Conservation (phyloP, 2,888 invertebrate species). For the Athalia cordata region DNA sequence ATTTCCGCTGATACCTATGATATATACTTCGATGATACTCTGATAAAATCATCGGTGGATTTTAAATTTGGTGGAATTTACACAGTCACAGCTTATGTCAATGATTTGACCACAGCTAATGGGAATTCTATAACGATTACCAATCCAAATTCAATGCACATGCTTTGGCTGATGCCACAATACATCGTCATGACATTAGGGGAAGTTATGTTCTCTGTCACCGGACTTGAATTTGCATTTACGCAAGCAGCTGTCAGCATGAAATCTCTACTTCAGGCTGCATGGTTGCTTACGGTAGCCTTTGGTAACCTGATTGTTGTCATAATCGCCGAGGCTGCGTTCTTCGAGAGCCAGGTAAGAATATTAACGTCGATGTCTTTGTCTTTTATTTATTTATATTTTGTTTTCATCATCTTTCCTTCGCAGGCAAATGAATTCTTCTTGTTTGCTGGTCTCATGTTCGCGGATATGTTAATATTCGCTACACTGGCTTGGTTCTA, state of each 20-base stretch:
- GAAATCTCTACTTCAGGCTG: slow-evolving; percentile 95
- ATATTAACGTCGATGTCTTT: neutral
- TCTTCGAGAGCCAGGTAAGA: slow-evolving; percentile 84
- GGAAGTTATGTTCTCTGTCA: slow-evolving; percentile 97
- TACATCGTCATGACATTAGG: slow-evolving; percentile 93
- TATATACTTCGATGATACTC: slow-evolving; percentile 69
- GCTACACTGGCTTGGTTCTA: slow-evolving; percentile 87
- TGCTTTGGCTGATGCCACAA: slow-evolving; percentile 93
- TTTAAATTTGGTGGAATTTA: slow-evolving; percentile 82
- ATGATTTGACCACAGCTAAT: slow-evolving; percentile 51
- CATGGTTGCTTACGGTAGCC: slow-evolving; percentile 94
- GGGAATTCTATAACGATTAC: slow-evolving; percentile 76
- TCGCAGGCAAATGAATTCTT: slow-evolving; percentile 91
- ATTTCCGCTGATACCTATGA: slow-evolving; percentile 70
- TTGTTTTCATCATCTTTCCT: slow-evolving; percentile 43
- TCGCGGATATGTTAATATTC: slow-evolving; percentile 88
- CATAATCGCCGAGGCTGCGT: slow-evolving; percentile 86
- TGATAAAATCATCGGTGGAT: slow-evolving; percentile 65
- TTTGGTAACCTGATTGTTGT: slow-evolving; percentile 96
- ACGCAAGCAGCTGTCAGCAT: slow-evolving; percentile 94
- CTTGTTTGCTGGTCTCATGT: slow-evolving; percentile 91
- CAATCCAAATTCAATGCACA: slow-evolving; percentile 84
- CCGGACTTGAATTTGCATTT: slow-evolving; percentile 96
- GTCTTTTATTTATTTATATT: neutral
- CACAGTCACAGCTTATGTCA: slow-evolving; percentile 75